phyloP scores from a whole-genome alignment of 2,113 vertebrate species.

The Rana temporaria region DNA sequence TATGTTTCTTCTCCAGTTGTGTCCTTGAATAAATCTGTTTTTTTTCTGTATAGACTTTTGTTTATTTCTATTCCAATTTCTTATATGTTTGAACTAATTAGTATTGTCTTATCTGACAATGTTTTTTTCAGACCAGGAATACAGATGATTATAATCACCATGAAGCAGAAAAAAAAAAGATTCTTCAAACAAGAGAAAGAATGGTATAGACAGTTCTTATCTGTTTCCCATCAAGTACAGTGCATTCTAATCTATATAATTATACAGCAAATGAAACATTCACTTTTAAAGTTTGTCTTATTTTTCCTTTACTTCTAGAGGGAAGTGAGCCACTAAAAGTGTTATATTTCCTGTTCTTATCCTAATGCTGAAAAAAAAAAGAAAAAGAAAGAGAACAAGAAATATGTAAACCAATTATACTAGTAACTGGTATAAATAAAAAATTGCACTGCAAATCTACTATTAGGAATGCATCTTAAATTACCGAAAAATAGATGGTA shows the following conservation, averaged over 20 bases:
- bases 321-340: not conserved
- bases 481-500: conserved; percentile 35
- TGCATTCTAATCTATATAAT: conserved; percentile 48
- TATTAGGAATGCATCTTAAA: conserved; percentile 32
- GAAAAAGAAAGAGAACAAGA: not conserved
- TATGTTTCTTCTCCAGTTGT: not conserved
- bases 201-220: conserved; percentile 21
- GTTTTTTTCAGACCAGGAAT: conserved; percentile 32
- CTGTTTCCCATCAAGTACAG: conserved; percentile 32
- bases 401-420: conserved; percentile 36
- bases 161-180: not conserved
- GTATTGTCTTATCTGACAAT: conserved; percentile 47
- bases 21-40: not conserved
- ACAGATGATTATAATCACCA: conserved; percentile 40
- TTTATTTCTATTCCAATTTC: conserved; percentile 11
- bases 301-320: not conserved
- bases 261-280: conserved; percentile 35
- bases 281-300: conserved; percentile 1
- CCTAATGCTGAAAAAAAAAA: not conserved
- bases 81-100: conserved; percentile 36
- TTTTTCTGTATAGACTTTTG: not conserved
- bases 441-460: conserved; percentile 30
- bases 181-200: conserved; percentile 9
- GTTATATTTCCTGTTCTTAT: not conserved
- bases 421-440: conserved; percentile 39